These are phyloP conservation scores for Episyrphus balteatus DNA, from an alignment of 1,140 invertebrate species.

Conservation along the genomic window DNA sequence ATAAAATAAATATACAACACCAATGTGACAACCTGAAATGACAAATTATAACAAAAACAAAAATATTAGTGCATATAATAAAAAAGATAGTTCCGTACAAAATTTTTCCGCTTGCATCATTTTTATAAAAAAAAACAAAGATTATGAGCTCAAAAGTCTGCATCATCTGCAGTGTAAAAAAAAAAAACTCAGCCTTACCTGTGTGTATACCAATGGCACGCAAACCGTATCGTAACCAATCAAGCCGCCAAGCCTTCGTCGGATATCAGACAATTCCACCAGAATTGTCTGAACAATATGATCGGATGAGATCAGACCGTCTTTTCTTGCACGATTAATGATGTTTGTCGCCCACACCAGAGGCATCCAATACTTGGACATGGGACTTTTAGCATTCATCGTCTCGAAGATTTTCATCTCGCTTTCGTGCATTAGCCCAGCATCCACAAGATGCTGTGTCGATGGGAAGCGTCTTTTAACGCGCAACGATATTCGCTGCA, in stretches of 20 bases:
- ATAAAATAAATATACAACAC: conserved; percentile 87
- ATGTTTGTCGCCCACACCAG: conserved; percentile 84
- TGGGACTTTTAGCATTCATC: conserved; percentile 73
- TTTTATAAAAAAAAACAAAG: conserved; percentile 11
- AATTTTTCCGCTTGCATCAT: neutral
- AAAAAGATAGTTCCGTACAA: neutral
- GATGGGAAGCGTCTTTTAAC: conserved; percentile 84
- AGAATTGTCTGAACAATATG: conserved; percentile 78
- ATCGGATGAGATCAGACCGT: conserved; percentile 68
- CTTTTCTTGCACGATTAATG: conserved; percentile 71
- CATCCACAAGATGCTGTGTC: conserved; percentile 81
- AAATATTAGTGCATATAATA: neutral
- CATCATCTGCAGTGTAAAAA: neutral
- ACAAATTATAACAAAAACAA: neutral
- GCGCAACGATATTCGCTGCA: conserved; percentile 74
- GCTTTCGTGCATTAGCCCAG: conserved; percentile 80
- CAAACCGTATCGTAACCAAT: conserved; percentile 94
- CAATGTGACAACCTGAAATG: conserved; percentile 76
- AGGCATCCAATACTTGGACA: conserved; percentile 91
- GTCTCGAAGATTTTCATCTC: conserved; percentile 82
- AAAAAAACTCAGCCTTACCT: conserved; percentile 50
- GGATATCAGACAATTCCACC: conserved; percentile 71
- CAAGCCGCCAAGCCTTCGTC: conserved; percentile 62
- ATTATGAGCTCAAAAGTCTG: neutral
- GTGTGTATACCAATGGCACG: conserved; percentile 94